Percentiles rank a stretch among this genome's conserved stretches.
Conservation (phyloP, 1,140 invertebrate species). For the Oreohelix idahoensis region DNA sequence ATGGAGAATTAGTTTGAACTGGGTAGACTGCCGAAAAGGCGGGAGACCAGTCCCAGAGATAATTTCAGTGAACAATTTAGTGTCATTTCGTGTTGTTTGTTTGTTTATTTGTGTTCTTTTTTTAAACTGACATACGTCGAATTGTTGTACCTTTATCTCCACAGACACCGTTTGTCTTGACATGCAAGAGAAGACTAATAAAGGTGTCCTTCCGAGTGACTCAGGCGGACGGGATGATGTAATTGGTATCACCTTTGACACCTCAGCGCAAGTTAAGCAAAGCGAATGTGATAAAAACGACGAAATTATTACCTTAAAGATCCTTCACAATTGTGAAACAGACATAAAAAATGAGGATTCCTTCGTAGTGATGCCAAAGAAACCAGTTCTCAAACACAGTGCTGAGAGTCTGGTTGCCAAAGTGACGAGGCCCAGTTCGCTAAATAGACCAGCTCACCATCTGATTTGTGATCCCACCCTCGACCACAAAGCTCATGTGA, state of each 20-base stretch:
- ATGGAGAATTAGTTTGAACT: too few relatives aligned
- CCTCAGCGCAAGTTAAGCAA: neutral
- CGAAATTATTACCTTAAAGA: neutral
- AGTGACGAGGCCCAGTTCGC: neutral
- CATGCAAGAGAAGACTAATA: too few relatives aligned
- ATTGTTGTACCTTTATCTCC: too few relatives aligned
- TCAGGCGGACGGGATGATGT: too few relatives aligned
- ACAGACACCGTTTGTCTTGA: too few relatives aligned
- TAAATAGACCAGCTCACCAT: neutral
- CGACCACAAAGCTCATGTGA: neutral
- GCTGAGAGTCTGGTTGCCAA: conserved; percentile 37
- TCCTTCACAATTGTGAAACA: neutral
- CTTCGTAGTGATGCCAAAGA: neutral
- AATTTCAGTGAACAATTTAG: too few relatives aligned
- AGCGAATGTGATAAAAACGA: neutral
- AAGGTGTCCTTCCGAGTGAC: too few relatives aligned
- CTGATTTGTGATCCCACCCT: neutral
- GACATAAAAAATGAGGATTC: neutral
- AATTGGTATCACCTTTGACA: neutral
- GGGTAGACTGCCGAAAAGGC: too few relatives aligned
- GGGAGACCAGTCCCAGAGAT: too few relatives aligned
- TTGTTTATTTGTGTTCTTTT: too few relatives aligned
- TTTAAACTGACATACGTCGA: too few relatives aligned
- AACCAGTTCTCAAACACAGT: conserved; percentile 38
- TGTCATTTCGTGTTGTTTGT: neutral